Conservation (phyloP, 2,888 invertebrate genomes). For the Oscheius onirici region DNA sequence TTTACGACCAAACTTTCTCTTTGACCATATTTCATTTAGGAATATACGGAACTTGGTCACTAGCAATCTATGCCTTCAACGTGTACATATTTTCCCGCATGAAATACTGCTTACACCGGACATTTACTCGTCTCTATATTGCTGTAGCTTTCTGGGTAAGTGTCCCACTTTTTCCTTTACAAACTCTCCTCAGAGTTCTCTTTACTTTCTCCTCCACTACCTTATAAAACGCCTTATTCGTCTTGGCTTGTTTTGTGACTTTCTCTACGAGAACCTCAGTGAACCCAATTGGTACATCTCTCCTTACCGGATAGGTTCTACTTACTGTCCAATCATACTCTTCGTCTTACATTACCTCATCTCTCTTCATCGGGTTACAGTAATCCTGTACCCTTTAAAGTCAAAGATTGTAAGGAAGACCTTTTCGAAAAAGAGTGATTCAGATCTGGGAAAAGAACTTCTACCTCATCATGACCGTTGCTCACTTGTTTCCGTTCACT, state of each 20-base stretch:
- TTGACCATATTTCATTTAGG: slow-evolving; percentile 33
- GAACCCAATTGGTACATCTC: slow-evolving; percentile 38
- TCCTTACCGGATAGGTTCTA: slow-evolving; percentile 30
- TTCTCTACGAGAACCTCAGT: slow-evolving; percentile 29
- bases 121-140: slow-evolving; percentile 36
- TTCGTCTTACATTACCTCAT: slow-evolving; percentile 39
- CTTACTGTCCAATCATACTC: slow-evolving; percentile 44
- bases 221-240: slow-evolving; percentile 38
- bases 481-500: not conserved
- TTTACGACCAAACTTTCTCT: no score
- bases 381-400: slow-evolving; percentile 36
- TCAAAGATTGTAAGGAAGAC: slow-evolving; percentile 29
- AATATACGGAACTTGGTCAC: slow-evolving; percentile 36
- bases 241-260: slow-evolving; percentile 42
- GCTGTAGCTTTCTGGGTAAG: slow-evolving; percentile 36
- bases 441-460: slow-evolving; percentile 14
- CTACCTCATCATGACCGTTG: not conserved
- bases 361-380: slow-evolving; percentile 38
- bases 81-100: slow-evolving; percentile 34
- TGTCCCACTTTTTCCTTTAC: not conserved
- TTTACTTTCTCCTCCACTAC: slow-evolving; percentile 42
- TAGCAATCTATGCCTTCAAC: slow-evolving; percentile 36
- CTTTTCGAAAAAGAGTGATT: not conserved
- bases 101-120: slow-evolving; percentile 34
- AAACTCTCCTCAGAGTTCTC: slow-evolving; percentile 32